These are phyloP conservation scores for Mermis nigrescens DNA, from an alignment of 2,888 invertebrate species.

Conservation along the genomic window DNA sequence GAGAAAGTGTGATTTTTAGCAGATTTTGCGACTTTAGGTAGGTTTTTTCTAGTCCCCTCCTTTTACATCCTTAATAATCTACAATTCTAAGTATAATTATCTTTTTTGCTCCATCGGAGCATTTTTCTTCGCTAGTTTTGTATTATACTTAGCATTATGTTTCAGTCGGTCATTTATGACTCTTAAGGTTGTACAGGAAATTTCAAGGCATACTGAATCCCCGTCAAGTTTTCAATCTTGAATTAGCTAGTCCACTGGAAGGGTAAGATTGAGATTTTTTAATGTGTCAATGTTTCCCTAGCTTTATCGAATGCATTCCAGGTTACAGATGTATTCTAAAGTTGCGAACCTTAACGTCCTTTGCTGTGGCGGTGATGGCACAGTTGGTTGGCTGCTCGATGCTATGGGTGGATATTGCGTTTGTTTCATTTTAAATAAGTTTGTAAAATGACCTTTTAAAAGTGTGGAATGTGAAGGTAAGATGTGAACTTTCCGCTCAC, in stretches of 20 bases:
- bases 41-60: too few species aligned
- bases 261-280: constrained; percentile 38
- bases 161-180: constrained; percentile 9
- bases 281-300: background rate
- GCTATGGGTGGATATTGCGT: constrained; percentile 75
- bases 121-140: too few species aligned
- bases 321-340: constrained; percentile 78
- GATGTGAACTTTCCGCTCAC: too few species aligned
- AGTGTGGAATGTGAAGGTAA: too few species aligned
- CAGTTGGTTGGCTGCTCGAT: constrained; percentile 90
- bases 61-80: too few species aligned
- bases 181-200: constrained; percentile 53
- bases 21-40: too few species aligned
- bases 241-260: constrained; percentile 71
- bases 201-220: constrained; percentile 90
- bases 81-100: too few species aligned
- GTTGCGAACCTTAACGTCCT: constrained; percentile 72
- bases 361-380: constrained; percentile 90
- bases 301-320: constrained; percentile 14
- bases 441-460: constrained; percentile 4
- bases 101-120: too few species aligned
- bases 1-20: too few species aligned
- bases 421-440: too few species aligned
- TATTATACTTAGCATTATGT: background rate
- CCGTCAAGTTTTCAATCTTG: constrained; percentile 68